Evolutionary conservation across 2,113 vertebrate species (phyloP).

Genomic region (Manacus vitellinus): DNA sequence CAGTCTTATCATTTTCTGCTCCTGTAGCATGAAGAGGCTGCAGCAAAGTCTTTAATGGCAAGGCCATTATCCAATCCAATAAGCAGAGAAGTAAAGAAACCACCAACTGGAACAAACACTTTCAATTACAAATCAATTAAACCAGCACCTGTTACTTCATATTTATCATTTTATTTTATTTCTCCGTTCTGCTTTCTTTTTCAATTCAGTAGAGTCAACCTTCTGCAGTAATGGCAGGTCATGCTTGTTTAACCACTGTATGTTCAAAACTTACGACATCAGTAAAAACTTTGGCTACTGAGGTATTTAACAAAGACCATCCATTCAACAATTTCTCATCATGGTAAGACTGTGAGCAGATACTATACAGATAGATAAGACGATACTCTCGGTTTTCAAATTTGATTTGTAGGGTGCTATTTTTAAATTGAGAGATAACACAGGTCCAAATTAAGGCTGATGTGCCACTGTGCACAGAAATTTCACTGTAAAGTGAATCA

Average conservation of each 20-base stretch:
- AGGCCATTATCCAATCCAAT: slow-evolving; percentile 97
- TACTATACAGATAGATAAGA: not conserved
- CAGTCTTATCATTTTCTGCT: slow-evolving; percentile 86
- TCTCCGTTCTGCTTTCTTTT: not conserved
- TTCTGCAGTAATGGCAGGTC: not conserved
- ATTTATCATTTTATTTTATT: not conserved
- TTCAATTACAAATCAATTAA: slow-evolving; percentile 36
- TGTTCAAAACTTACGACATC: not conserved
- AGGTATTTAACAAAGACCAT: not conserved
- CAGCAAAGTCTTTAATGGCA: slow-evolving; percentile 90
- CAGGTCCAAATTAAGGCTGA: not conserved
- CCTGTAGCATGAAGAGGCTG: slow-evolving; percentile 84
- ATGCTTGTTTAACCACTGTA: not conserved
- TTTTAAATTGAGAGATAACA: not conserved
- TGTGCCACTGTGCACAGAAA: not conserved
- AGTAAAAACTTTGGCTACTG: not conserved
- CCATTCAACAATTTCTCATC: not conserved
- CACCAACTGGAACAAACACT: slow-evolving; percentile 83
- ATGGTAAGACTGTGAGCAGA: not conserved
- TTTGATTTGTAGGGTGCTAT: not conserved
- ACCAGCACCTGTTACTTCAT: not conserved
- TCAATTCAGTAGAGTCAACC: not conserved
- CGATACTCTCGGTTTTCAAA: not conserved
- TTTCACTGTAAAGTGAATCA: not conserved
- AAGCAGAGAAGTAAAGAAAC: slow-evolving; percentile 95